Evolutionary conservation across 2,888 invertebrate genomes (phyloP).

Genomic region (Galerucella pusilla): DNA sequence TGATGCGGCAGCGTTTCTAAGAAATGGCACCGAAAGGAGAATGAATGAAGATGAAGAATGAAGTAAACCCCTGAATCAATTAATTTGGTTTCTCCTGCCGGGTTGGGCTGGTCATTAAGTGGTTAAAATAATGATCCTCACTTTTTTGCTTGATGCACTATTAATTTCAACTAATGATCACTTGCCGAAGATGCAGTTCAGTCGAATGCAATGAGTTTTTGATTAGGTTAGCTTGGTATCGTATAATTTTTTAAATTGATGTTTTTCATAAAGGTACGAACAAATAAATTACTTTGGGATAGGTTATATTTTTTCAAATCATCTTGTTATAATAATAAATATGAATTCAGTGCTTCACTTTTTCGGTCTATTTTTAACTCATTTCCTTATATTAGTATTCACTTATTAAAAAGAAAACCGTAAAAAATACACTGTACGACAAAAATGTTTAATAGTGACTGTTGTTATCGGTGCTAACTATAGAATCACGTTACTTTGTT

Average conservation of each 20-base stretch:
- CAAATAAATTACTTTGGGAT: background rate
- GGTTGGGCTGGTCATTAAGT: slow-evolving; percentile 20
- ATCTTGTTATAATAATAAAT: too few relatives aligned
- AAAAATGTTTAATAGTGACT: too few relatives aligned
- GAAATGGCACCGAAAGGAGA: slow-evolving; percentile 18
- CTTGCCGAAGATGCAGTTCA: background rate
- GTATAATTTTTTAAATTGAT: slow-evolving; percentile 3
- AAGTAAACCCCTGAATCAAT: slow-evolving; percentile 17
- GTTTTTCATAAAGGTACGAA: background rate
- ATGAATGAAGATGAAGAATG: slow-evolving; percentile 21
- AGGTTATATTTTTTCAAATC: too few relatives aligned
- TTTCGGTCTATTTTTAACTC: too few relatives aligned
- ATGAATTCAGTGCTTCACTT: too few relatives aligned
- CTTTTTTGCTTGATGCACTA: slow-evolving; percentile 22
- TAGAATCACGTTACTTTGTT: too few relatives aligned
- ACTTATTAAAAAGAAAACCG: too few relatives aligned
- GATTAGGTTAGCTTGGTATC: background rate
- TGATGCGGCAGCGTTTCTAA: slow-evolving; percentile 14
- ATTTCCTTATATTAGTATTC: too few relatives aligned
- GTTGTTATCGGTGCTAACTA: too few relatives aligned
- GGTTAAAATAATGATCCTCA: slow-evolving; percentile 20
- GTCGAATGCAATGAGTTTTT: slow-evolving; percentile 13
- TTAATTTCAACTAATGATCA: slow-evolving; percentile 18
- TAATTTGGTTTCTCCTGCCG: slow-evolving; percentile 23
- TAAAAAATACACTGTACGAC: too few relatives aligned